A percentile compares a stretch with the other conserved stretches of the same genome.
Conservation (phyloP, 2,888 invertebrate genomes). For the Pinctada fucata region DNA sequence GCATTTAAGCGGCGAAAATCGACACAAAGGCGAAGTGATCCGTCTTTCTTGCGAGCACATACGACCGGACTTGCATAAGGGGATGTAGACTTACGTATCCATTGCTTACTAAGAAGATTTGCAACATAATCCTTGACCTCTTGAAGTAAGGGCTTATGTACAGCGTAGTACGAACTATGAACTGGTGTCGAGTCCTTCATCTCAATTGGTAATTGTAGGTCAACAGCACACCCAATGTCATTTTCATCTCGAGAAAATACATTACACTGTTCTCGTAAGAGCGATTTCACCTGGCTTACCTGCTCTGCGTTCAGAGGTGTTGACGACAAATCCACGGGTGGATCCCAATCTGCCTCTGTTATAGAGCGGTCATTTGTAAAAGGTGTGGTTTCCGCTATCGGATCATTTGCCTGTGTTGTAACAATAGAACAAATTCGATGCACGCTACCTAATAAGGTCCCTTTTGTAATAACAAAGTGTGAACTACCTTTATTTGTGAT, state of each 20-base stretch:
- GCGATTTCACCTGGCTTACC: neutral
- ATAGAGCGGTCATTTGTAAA: neutral
- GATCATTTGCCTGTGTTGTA: neutral
- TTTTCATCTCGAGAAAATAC: neutral
- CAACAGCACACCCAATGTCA: conserved; percentile 40
- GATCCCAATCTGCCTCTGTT: conserved; percentile 1
- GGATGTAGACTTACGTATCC: conserved; percentile 35
- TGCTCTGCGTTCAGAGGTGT: neutral
- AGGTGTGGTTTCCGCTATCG: neutral
- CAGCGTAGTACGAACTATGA: conserved; percentile 37
- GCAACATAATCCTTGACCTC: too few species aligned
- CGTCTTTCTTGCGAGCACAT: too few species aligned
- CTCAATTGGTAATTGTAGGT: conserved; percentile 43
- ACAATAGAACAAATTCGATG: neutral
- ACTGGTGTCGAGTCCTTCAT: conserved; percentile 46
- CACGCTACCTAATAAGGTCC: neutral
- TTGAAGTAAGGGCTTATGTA: conserved; percentile 44
- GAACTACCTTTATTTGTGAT: neutral
- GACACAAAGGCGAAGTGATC: conserved; percentile 42
- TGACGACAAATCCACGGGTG: conserved; percentile 6
- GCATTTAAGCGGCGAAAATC: conserved; percentile 45
- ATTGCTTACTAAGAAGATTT: conserved; percentile 40
- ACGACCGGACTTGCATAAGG: conserved; percentile 42
- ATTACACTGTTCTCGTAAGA: neutral
- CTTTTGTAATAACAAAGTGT: conserved; percentile 5